These are phyloP conservation scores for Atta cephalotes DNA, from an alignment of 1,140 invertebrate species.

Conservation along the genomic window DNA sequence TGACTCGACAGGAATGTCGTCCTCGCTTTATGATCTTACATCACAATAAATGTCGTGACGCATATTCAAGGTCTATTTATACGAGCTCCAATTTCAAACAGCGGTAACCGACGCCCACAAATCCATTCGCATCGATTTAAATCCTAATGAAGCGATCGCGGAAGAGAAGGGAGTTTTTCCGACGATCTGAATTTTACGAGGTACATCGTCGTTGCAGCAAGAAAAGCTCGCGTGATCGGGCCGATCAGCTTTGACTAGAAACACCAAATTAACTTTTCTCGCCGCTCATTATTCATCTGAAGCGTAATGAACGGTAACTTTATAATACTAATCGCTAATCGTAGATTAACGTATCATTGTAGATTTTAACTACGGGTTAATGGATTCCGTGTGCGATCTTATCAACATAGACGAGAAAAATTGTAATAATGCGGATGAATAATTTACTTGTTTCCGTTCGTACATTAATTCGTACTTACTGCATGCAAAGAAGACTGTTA, in stretches of 20 bases:
- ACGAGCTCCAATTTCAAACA: constrained; percentile 20
- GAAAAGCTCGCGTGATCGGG: constrained; percentile 30
- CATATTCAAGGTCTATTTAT: constrained; percentile 22
- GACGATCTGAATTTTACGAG: constrained; percentile 28
- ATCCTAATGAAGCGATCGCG: constrained; percentile 35
- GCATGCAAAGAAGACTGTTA: neutral
- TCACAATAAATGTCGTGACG: constrained; percentile 55
- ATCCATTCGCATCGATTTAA: constrained; percentile 12
- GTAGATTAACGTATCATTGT: constrained; percentile 25
- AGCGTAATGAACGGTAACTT: constrained; percentile 4
- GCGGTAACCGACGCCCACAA: constrained; percentile 34
- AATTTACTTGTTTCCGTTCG: constrained; percentile 8
- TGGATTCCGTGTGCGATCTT: neutral
- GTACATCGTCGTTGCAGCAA: neutral
- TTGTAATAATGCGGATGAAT: neutral
- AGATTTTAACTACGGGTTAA: constrained; percentile 16
- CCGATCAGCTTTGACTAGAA: neutral
- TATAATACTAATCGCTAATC: constrained; percentile 3
- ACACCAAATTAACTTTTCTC: constrained; percentile 43
- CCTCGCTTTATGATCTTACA: constrained; percentile 63
- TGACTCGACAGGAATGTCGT: constrained; percentile 63
- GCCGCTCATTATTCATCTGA: constrained; percentile 13
- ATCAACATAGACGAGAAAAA: neutral
- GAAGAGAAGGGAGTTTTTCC: neutral
- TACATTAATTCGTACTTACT: neutral